Base-by-base conservation (phyloP, 2,888 invertebrate species). In the Papilio gigon region DNA sequence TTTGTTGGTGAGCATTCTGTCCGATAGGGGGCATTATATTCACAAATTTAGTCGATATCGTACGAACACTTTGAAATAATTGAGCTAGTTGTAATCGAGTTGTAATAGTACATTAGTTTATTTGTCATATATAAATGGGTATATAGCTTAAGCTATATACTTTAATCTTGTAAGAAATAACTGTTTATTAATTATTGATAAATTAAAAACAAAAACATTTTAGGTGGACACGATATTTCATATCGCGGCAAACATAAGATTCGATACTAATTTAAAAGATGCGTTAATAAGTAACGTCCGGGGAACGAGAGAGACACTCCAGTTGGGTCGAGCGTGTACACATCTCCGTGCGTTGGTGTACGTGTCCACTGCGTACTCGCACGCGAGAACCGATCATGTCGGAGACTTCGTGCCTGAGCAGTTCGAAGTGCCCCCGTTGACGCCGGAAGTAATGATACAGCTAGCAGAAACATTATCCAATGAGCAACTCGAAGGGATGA, bases 241-340 rank as follows among this genome's bases (percentile, higher is more conserved):
- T 72, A 76, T 78, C 0, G 85, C 67, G 22, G 67, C 62, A 82
- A 8, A 84, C 83, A 81, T 84, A 72, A 94, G 95, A 79, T 98
- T 98, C 80, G 97, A 98, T 84, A 98, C 97, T 80, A 93, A 94
- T 0, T 88, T 98, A 59, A 95, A 95, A 80, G 93, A 93, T 70
- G 97, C 98, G 0, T 95, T 98, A 1, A 89, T 97, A 66, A 93
- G 98, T 84, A 98, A 98, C 83, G 95, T 97, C 0, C 92, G 97
- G 61, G 98, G 97, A 12, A 97, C 98, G 1, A 95, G 96, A 80
- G 93, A 95, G 71, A 94, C 97, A 91, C 81, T 98, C 53, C 94
- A 95, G 1, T 85, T 98, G 69, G 97, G 96, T 69, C 94, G 94
- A 77, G 93, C 93, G 65, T 93, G 94, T 79, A 94, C 94, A 76